Percentiles rank a stretch among this genome's conserved stretches.
phyloP scores from a whole-genome alignment of 2,113 vertebrate species.

The Atherinomorus stipes region DNA sequence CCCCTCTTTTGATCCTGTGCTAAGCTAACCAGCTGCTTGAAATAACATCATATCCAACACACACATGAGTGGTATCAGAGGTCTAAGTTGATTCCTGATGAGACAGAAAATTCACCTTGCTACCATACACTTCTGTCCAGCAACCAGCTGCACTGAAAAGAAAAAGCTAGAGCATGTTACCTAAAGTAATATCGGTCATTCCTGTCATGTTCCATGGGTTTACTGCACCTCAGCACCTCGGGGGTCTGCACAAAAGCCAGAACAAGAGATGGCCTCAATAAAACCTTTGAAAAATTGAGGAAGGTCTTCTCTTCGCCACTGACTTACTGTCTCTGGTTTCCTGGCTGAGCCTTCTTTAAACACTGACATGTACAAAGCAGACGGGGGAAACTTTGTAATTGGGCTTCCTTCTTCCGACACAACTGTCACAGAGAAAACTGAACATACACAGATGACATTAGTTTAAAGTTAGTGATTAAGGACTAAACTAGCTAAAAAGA shows the following conservation, averaged over 20 bases:
- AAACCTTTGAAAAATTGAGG: not conserved
- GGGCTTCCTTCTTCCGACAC: constrained; percentile 88
- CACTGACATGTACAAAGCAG: constrained; percentile 87
- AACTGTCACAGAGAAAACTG: constrained; percentile 91
- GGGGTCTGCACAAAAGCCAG: constrained; percentile 74
- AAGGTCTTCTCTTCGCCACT: too few species aligned
- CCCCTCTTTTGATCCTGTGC: not conserved
- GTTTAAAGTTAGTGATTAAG: not conserved
- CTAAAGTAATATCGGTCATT: constrained; percentile 91
- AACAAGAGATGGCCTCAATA: not conserved
- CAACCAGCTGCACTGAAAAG: not conserved
- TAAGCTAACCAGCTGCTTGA: not conserved
- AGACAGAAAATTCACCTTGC: not conserved
- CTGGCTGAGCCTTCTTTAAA: constrained; percentile 79
- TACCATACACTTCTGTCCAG: not conserved
- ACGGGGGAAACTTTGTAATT: constrained; percentile 87
- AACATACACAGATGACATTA: constrained; percentile 9
- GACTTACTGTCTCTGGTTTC: constrained; percentile 64
- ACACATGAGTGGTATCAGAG: not conserved
- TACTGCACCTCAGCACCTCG: constrained; percentile 87
- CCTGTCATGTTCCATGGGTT: constrained; percentile 86
- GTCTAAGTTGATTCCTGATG: too few species aligned
- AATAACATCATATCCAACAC: not conserved
- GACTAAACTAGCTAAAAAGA: not conserved
- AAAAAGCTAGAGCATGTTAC: constrained; percentile 71